phyloP scores from a whole-genome alignment of 2,797 vertebrate genomes.

The Oreochromis mossambicus region DNA sequence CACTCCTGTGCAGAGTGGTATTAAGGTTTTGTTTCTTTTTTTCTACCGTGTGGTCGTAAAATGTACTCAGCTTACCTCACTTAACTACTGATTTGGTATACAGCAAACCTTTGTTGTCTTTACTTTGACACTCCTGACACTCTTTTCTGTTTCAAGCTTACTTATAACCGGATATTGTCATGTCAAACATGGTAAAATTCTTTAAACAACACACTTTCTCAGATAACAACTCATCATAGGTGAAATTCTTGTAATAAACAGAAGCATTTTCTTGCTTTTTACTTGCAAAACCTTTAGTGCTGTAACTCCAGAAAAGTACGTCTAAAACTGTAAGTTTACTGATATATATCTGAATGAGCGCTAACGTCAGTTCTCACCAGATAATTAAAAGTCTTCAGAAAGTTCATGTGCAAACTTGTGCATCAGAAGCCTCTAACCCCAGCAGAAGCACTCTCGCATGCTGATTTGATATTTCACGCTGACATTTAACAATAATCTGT shows the following conservation, averaged over 20 bases:
- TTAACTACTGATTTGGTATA: neutral
- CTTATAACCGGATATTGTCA: neutral
- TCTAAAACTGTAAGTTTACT: neutral
- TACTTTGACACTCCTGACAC: neutral
- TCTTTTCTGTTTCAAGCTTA: neutral
- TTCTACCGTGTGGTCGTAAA: neutral
- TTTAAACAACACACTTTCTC: neutral
- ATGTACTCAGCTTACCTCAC: neutral
- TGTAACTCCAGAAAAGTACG: neutral
- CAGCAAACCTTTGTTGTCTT: neutral
- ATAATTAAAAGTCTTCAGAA: slow-evolving; percentile 20
- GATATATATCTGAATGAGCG: neutral
- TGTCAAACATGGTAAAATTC: neutral
- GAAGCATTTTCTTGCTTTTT: neutral
- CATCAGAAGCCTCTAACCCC: neutral
- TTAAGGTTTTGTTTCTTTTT: neutral
- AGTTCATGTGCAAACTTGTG: slow-evolving; percentile 9
- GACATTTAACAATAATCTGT: slow-evolving; percentile 70
- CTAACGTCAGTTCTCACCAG: neutral
- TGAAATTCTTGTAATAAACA: accelerated
- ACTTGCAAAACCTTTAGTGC: neutral
- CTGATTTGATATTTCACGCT: slow-evolving; percentile 60
- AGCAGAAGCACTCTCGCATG: neutral
- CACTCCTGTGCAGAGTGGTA: neutral
- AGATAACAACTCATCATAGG: neutral